Evolutionary conservation across 2,888 invertebrate species (phyloP).

Genomic region (Sminthurinus aureus): DNA sequence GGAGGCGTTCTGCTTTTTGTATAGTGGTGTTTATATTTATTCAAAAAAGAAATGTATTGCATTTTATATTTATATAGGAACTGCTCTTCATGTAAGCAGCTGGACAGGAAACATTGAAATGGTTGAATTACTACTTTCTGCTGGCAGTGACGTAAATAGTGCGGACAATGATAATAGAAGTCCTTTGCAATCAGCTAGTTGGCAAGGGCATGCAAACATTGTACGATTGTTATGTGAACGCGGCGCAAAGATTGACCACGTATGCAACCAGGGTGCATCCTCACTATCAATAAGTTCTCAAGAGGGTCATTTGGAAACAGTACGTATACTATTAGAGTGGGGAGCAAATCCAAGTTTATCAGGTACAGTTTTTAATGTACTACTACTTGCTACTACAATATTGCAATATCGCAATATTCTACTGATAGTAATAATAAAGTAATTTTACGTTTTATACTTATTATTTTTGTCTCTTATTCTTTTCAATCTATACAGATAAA

Average conservation of each 20-base stretch:
- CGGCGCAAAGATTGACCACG: slow-evolving; percentile 85
- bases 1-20: too few species aligned
- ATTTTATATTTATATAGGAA: too few species aligned
- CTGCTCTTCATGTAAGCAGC: slow-evolving; percentile 86
- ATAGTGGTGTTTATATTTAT: too few species aligned
- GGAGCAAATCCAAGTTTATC: slow-evolving; percentile 75
- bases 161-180: slow-evolving; percentile 87
- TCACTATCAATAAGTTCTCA: slow-evolving; percentile 65
- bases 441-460: too few species aligned
- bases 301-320: slow-evolving; percentile 71
- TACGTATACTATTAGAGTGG: slow-evolving; percentile 80
- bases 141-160: slow-evolving; percentile 87
- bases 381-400: too few species aligned
- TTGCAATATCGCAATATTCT: too few species aligned
- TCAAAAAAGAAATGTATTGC: too few species aligned
- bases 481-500: slow-evolving; percentile 76
- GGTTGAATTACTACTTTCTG: slow-evolving; percentile 83
- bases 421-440: too few species aligned
- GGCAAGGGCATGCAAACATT: slow-evolving; percentile 90
- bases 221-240: slow-evolving; percentile 80
- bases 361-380: not conserved
- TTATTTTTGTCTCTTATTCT: too few species aligned
- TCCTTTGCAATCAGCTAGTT: slow-evolving; percentile 90
- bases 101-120: slow-evolving; percentile 96
- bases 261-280: slow-evolving; percentile 95